phyloP scores from a whole-genome alignment of 2,797 vertebrate species.

The Semaprochilodus insignis region DNA sequence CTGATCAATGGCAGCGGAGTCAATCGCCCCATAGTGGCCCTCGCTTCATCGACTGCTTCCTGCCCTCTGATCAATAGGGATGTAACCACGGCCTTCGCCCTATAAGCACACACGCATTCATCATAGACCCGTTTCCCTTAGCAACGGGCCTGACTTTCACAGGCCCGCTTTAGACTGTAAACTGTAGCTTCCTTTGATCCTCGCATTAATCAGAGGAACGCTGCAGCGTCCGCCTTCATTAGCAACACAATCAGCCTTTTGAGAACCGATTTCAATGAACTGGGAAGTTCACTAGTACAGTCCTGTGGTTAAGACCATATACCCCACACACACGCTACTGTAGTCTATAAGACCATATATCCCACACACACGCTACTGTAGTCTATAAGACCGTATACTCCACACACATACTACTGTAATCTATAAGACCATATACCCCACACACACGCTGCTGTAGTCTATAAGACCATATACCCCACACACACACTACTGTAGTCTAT shows the following conservation, averaged over 20 bases:
- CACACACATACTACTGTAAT: too few species aligned
- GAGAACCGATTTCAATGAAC: too few species aligned
- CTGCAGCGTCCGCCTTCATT: background rate
- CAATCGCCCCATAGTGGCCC: conserved; percentile 42
- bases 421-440: too few species aligned
- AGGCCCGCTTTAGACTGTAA: conserved; percentile 7
- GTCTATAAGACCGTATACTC: too few species aligned
- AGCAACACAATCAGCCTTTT: background rate
- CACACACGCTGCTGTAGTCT: too few species aligned
- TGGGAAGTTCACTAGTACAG: too few species aligned
- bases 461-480: too few species aligned
- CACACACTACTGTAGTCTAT: too few species aligned
- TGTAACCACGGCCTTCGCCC: conserved; percentile 10
- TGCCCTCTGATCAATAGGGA: conserved; percentile 47
- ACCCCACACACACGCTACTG: too few species aligned
- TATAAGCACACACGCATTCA: conserved; percentile 25
- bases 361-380: too few species aligned
- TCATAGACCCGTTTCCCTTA: background rate
- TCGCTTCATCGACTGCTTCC: conserved; percentile 55
- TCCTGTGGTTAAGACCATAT: too few species aligned
- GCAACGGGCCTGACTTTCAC: background rate
- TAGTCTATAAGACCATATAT: too few species aligned
- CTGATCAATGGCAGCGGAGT: conserved; percentile 52
- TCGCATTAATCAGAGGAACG: background rate
- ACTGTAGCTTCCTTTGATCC: background rate